Percentiles rank a stretch among this genome's conserved stretches.
Evolutionary conservation across 2,113 vertebrate species (phyloP).

Genomic region (Atlantisia rogersi): DNA sequence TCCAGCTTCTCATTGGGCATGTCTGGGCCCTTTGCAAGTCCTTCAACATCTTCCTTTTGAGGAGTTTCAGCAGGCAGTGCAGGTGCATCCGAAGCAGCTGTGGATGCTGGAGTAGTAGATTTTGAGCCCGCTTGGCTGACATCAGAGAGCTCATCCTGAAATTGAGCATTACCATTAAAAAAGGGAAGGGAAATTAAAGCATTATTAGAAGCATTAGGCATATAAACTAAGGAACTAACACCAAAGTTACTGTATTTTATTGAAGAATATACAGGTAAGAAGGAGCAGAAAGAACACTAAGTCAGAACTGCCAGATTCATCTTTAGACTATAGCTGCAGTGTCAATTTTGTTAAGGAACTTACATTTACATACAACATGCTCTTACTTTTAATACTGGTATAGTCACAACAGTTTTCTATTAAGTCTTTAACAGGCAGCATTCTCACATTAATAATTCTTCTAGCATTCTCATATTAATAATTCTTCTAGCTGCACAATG

Average conservation of each 20-base stretch:
- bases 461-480: neutral
- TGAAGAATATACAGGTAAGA: neutral
- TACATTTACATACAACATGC: neutral
- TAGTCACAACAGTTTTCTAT: neutral
- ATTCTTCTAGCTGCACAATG: neutral
- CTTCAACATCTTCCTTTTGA: slow-evolving; percentile 74
- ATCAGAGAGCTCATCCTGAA: slow-evolving; percentile 91
- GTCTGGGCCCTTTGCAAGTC: slow-evolving; percentile 77
- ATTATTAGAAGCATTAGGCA: neutral
- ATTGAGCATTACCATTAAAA: neutral
- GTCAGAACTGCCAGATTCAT: neutral
- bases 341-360: neutral
- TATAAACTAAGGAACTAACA: neutral
- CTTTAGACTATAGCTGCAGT: neutral
- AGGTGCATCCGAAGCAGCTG: slow-evolving; percentile 75
- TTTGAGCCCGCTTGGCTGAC: slow-evolving; percentile 81
- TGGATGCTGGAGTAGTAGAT: slow-evolving; percentile 83
- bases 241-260: neutral
- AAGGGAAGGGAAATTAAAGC: neutral
- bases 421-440: neutral
- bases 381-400: neutral
- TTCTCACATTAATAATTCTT: neutral
- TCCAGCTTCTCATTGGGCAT: slow-evolving; percentile 73
- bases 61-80: slow-evolving; percentile 74
- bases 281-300: neutral